These are phyloP conservation scores for Unio pictorum DNA, from an alignment of 2,888 invertebrate genomes.

Conservation along the genomic window DNA sequence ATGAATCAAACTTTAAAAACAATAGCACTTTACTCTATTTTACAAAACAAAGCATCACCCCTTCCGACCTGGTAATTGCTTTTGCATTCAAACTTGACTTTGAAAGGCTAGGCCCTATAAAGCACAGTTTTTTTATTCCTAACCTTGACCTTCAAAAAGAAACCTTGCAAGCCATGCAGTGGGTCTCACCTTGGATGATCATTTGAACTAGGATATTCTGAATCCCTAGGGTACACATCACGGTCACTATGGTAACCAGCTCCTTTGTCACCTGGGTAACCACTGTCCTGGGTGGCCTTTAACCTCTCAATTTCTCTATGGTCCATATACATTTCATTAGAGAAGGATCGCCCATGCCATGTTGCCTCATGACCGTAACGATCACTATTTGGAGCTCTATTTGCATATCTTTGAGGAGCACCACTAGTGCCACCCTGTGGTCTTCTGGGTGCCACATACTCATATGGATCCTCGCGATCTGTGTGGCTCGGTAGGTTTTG, in stretches of 20 bases:
- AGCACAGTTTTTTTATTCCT: slow-evolving; percentile 1
- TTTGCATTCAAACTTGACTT: no score
- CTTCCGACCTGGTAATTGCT: no score
- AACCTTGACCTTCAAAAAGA: slow-evolving; percentile 8
- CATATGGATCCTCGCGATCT: slow-evolving; percentile 53
- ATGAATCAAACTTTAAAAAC: no score
- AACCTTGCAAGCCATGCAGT: no score
- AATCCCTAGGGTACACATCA: slow-evolving; percentile 29
- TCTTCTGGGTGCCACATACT: slow-evolving; percentile 48
- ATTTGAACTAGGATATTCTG: slow-evolving; percentile 42
- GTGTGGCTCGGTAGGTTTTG: slow-evolving; percentile 20
- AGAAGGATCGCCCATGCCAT: slow-evolving; percentile 49
- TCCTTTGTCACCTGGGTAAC: slow-evolving; percentile 10
- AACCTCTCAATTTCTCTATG: slow-evolving; percentile 51
- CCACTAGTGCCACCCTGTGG: slow-evolving; percentile 8
- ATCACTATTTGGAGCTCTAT: slow-evolving; percentile 17
- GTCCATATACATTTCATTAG: slow-evolving; percentile 67
- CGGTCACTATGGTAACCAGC: slow-evolving; percentile 17
- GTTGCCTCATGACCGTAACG: slow-evolving; percentile 14
- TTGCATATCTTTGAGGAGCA: slow-evolving; percentile 12
- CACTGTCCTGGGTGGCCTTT: slow-evolving; percentile 27
- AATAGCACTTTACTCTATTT: no score
- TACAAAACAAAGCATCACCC: no score
- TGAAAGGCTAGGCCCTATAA: no score
- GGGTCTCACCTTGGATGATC: slow-evolving; percentile 54